Evolutionary conservation across 2,797 vertebrate genomes (phyloP), one percentile per base, ranked within the genome.

Genomic region (Gadopsis marmoratus): DNA sequence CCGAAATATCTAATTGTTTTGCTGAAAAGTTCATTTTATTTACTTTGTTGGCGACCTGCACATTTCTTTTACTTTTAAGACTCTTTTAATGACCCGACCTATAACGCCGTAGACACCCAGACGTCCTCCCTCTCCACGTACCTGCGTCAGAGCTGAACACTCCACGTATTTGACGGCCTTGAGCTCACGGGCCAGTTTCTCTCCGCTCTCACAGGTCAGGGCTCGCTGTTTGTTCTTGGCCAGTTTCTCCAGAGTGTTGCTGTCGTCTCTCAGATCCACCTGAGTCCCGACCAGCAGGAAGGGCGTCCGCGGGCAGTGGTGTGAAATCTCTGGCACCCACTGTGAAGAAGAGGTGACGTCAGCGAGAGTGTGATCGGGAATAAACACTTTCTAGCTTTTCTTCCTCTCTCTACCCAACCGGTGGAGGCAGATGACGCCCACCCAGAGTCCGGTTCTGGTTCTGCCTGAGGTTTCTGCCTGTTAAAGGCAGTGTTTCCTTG

Each of bases 311-410:
- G 97, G 97, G 96, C 97, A 98, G 91, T 99, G 98, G 90, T 99
- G 98, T 86, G 97, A 97, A 87, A 99, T 98, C 96, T 99, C 98
- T 54, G 97, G 97, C 81, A 99, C 97, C 98, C 98, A 99, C 98
- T 99, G 89, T 35, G 66, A 65, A 61, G 17, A 43, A n/a, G n/a
- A n/a, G 39, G 31, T 11, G 4, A 35, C 4, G 45, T 16, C 11
- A 16, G 60, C 21, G 43, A 13, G 45, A n/a, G 2, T 0, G 10
- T 35, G 6, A 35, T 33, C 33, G 33, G 33, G 33, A 33, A 33
- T 33, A 21, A 31, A n/a, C n/a, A n/a, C n/a, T n/a, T n/a, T n/a
- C n/a, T n/a, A n/a, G n/a, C n/a, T n/a, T n/a, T n/a, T n/a, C n/a
- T n/a, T n/a, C n/a, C n/a, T n/a, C n/a, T n/a, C n/a, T n/a, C n/a